Base-by-base conservation (phyloP, 1,140 invertebrate species). In the Neodiprion virginianus region DNA sequence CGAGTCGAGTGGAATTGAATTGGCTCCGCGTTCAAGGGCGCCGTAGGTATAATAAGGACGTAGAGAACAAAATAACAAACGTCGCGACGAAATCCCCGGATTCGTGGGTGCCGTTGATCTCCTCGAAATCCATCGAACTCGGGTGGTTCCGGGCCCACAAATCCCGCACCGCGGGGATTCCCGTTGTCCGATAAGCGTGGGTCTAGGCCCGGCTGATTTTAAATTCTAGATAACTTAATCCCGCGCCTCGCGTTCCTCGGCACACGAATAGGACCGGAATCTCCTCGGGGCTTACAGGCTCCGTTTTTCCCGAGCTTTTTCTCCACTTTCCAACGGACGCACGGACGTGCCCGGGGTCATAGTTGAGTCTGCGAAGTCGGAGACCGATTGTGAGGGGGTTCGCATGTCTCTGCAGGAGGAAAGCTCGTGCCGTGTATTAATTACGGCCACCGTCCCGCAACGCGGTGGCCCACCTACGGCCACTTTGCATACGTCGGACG, bases 401-500 rank as follows among this genome's bases (percentile, higher is more conserved):
- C 5, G n/a, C n/a, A 61, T 61, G n/a, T 61, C 28, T 40, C 5
- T 40, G 28, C 28, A 40, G 5, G 28, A 49, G 72, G 17, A 53
- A 81, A 80, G 82, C 79, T 82, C 82, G 5, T 40, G 28, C 28
- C 79, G 75, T 40, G 83, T 85, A 85, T 86, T 86, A 85, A 86
- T 85, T 86, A 85, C 84, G 82, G 69, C 76, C 28, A 3, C 28
- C 28, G 28, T 40, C 28, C 5, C 4, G 28, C 1, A 40, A 75
- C 77, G 80, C 82, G 80, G 84, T 80, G 80, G 82, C 83, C 85
- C 83, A 86, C 84, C 85, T 85, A 85, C 84, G 79, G 80, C 84
- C 79, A 79, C 79, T 86, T 85, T 85, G 84, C 85, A 86, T 86
- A 86, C 85, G 85, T 82, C 81, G 79, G 10, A 66, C 14, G 14